Conservation (phyloP, 2,888 invertebrate species). For the Hirtodrosophila duncani region DNA sequence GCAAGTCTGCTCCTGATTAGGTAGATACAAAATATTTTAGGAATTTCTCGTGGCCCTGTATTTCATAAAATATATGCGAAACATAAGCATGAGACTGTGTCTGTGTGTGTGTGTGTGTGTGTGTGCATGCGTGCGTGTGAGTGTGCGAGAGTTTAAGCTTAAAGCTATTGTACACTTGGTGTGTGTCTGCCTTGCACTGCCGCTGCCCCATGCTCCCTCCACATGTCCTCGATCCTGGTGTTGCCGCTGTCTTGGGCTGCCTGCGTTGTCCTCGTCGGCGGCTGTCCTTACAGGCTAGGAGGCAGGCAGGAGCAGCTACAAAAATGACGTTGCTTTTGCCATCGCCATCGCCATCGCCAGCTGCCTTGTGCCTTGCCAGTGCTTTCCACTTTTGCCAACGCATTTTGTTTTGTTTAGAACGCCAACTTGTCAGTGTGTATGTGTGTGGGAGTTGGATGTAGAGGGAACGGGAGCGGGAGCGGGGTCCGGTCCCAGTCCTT, state of each 20-base stretch:
- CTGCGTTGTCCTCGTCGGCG: slow-evolving; percentile 1
- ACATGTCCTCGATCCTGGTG: neutral
- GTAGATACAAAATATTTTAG: slow-evolving; percentile 27
- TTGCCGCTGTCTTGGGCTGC: slow-evolving; percentile 10
- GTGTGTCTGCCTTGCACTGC: slow-evolving; percentile 52
- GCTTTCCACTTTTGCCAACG: slow-evolving; percentile 47
- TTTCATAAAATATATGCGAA: slow-evolving; percentile 43
- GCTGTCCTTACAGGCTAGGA: slow-evolving; percentile 49
- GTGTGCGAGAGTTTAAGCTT: slow-evolving; percentile 74
- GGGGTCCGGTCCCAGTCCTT: no score
- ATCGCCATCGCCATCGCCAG: slow-evolving; percentile 53
- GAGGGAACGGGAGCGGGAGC: slow-evolving; percentile 17
- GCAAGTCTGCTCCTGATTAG: no score
- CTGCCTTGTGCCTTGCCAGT: slow-evolving; percentile 15
- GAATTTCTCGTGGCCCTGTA: slow-evolving; percentile 56
- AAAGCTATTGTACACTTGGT: slow-evolving; percentile 74
- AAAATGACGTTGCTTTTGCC: slow-evolving; percentile 67
- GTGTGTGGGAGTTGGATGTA: slow-evolving; percentile 11
- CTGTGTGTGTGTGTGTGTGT: slow-evolving; percentile 15
- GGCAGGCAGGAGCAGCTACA: slow-evolving; percentile 31
- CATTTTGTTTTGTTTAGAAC: slow-evolving; percentile 70
- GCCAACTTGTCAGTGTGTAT: slow-evolving; percentile 34
- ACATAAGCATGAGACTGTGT: slow-evolving; percentile 35
- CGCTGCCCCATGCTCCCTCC: slow-evolving; percentile 8
- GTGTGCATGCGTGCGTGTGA: slow-evolving; percentile 36